These are phyloP conservation scores for Chaetorhynchus papuensis DNA, from an alignment of 2,113 vertebrate species.

Conservation along the genomic window DNA sequence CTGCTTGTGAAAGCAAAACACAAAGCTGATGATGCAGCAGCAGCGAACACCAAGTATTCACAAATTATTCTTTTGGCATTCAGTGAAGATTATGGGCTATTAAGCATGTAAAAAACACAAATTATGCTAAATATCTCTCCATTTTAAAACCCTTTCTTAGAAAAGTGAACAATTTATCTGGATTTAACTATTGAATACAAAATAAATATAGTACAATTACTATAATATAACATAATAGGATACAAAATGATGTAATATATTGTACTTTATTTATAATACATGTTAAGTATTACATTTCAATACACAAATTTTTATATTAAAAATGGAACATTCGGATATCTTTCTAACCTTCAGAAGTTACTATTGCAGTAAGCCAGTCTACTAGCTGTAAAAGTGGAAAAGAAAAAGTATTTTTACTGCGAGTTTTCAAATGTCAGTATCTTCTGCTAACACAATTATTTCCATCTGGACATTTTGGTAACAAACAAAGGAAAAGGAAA, in stretches of 20 bases:
- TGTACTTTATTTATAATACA: neutral
- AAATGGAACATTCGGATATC: neutral
- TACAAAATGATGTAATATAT: neutral
- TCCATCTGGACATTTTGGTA: neutral
- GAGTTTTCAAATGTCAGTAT: neutral
- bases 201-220: neutral
- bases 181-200: neutral
- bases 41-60: conserved; percentile 60
- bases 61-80: neutral
- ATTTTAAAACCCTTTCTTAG: neutral
- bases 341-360: neutral
- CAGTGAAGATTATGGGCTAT: neutral
- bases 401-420: neutral
- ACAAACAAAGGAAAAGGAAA: neutral
- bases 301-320: neutral
- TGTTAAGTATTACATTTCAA: neutral
- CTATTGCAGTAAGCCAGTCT: neutral
- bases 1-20: conserved; percentile 80
- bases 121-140: neutral
- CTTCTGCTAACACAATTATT: neutral
- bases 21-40: conserved; percentile 66
- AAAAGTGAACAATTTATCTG: neutral
- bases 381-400: neutral
- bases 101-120: neutral
- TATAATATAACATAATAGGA: neutral